Conservation (phyloP, 2,888 invertebrate genomes). For the Siphlonurus alternatus region DNA sequence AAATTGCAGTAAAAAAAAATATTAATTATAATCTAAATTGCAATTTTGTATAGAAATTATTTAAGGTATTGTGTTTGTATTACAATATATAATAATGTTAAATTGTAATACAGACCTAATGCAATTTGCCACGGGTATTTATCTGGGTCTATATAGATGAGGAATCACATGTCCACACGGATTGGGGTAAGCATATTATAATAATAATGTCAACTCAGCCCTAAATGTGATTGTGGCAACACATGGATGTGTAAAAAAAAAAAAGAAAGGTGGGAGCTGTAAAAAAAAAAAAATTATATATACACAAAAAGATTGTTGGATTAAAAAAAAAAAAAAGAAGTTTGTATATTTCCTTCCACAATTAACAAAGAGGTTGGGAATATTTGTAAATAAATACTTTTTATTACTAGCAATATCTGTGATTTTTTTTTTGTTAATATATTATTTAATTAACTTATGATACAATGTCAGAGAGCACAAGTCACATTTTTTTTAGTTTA, state of each 20-base stretch:
- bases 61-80: neutral
- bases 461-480: neutral
- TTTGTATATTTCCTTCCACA: neutral
- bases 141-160: neutral
- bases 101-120: neutral
- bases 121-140: neutral
- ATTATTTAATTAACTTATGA: neutral
- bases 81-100: neutral
- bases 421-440: neutral
- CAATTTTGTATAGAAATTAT: neutral
- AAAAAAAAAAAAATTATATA: neutral
- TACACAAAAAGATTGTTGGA: neutral
- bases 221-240: neutral
- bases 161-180: neutral
- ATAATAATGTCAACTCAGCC: too few species aligned
- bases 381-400: neutral
- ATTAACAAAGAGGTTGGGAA: neutral
- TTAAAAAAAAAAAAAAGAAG: too few species aligned
- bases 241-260: neutral
- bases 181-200: too few species aligned
- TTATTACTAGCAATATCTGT: neutral
- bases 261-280: neutral
- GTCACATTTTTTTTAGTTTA: neutral
- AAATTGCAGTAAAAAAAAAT: neutral
- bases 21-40: neutral